A percentile compares a stretch with the other conserved stretches of the same genome.
These are phyloP conservation scores for Microplitis manilae DNA, from an alignment of 2,888 invertebrate genomes.

Conservation along the genomic window DNA sequence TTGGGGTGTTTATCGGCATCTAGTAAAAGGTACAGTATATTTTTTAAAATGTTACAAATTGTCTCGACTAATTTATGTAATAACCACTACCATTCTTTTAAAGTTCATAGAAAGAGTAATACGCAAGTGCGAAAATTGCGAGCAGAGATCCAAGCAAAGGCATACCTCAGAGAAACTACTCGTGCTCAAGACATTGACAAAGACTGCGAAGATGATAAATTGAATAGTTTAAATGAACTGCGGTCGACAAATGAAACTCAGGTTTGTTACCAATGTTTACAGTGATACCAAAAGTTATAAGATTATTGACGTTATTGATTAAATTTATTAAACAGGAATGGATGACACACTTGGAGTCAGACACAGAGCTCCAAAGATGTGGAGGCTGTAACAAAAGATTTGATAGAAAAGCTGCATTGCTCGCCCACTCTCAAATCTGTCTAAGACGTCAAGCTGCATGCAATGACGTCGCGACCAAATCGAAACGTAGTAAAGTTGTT, in stretches of 20 bases:
- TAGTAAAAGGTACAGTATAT: conserved; percentile 78
- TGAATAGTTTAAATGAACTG: conserved; percentile 62
- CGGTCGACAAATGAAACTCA: conserved; percentile 34
- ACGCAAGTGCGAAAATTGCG: conserved; percentile 81
- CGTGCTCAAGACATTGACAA: conserved; percentile 71
- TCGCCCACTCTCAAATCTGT: conserved; percentile 81
- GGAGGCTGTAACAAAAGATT: conserved; percentile 83
- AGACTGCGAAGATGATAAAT: conserved; percentile 41
- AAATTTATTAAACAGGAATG: conserved; percentile 71
- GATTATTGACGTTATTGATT: conserved; percentile 5
- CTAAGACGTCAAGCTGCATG: conserved; percentile 73
- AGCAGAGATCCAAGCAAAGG: conserved; percentile 79
- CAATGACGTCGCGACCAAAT: conserved; percentile 62
- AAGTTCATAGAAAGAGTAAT: conserved; percentile 77
- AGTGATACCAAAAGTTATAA: conserved; percentile 30
- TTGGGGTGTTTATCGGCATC: conserved; percentile 85
- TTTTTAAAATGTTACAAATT: neutral
- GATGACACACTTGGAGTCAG: conserved; percentile 79
- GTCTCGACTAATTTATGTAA: neutral
- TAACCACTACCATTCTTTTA: conserved; percentile 36
- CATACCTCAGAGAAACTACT: conserved; percentile 77
- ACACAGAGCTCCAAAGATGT: conserved; percentile 77
- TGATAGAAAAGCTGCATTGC: conserved; percentile 81
- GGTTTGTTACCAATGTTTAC: conserved; percentile 53
- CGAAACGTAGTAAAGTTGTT: conserved; percentile 22